Evolutionary conservation across 2,113 vertebrate species (phyloP).

Genomic region (Pipra filicauda): DNA sequence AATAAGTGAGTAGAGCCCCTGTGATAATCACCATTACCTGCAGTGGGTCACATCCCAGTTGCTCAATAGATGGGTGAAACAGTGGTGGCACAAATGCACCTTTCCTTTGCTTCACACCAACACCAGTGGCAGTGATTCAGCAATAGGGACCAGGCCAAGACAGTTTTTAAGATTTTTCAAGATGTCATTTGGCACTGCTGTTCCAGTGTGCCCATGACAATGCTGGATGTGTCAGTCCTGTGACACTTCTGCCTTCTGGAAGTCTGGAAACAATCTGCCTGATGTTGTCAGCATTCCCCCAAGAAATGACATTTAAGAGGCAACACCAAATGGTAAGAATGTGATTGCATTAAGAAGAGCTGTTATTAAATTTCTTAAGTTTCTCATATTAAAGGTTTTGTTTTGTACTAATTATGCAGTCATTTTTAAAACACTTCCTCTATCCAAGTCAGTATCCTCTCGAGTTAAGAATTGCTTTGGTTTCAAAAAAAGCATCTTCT

Average conservation of each 20-base stretch:
- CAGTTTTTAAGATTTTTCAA: not conserved
- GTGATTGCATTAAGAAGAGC: not conserved
- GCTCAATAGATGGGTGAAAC: not conserved
- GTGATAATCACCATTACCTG: not conserved
- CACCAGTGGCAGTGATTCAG: not conserved
- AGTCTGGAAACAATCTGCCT: not conserved
- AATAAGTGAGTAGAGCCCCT: not conserved
- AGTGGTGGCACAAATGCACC: not conserved
- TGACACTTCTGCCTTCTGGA: not conserved
- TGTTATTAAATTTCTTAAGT: not conserved
- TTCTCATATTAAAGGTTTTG: not conserved
- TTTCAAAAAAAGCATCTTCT: not conserved
- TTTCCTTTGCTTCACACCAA: not conserved
- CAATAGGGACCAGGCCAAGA: not conserved
- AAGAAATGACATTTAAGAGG: not conserved
- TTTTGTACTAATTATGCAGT: not conserved
- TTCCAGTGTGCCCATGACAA: not conserved
- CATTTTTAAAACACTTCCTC: not conserved
- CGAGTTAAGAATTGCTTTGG: not conserved
- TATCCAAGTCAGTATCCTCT: not conserved
- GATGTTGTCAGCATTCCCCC: not conserved
- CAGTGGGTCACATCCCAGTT: not conserved
- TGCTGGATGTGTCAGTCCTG: not conserved
- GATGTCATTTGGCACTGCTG: not conserved
- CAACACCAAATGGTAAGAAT: not conserved